phyloP scores from a whole-genome alignment of 2,113 vertebrate genomes.

The Catharus fuscescens region DNA sequence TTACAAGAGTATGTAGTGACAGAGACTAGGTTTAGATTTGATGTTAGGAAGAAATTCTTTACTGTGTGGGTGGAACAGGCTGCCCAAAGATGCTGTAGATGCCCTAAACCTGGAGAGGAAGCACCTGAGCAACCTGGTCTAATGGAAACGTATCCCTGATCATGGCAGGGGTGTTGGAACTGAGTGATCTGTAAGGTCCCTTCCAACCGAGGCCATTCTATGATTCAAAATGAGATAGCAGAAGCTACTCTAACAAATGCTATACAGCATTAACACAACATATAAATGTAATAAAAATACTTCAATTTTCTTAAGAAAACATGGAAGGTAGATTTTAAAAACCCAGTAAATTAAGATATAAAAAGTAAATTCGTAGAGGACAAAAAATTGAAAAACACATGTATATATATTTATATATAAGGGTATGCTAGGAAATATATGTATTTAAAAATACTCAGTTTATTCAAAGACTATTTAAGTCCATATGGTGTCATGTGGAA shows the following conservation, averaged over 20 bases:
- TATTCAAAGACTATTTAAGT: background rate
- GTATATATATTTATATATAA: background rate
- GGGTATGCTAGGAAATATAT: background rate
- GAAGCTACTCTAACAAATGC: slow-evolving; percentile 19
- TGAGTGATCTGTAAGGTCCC: background rate
- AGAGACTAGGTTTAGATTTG: background rate
- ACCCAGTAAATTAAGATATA: background rate
- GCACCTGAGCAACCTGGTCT: background rate
- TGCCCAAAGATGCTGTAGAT: background rate
- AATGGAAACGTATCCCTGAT: background rate
- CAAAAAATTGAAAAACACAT: background rate
- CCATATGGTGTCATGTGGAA: background rate
- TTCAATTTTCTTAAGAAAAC: background rate
- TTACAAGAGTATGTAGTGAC: background rate
- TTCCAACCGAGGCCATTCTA: background rate
- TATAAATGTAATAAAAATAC: background rate
- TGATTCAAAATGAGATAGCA: background rate
- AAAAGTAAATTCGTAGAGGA: background rate
- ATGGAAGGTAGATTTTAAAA: background rate
- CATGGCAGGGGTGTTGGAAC: background rate
- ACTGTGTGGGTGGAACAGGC: background rate
- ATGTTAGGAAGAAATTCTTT: background rate
- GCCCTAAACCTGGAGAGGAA: background rate
- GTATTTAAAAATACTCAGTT: background rate
- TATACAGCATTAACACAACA: slow-evolving; percentile 10